Evolutionary conservation across 2,888 invertebrate genomes (phyloP).

Genomic region (Keiferia lycopersicella): DNA sequence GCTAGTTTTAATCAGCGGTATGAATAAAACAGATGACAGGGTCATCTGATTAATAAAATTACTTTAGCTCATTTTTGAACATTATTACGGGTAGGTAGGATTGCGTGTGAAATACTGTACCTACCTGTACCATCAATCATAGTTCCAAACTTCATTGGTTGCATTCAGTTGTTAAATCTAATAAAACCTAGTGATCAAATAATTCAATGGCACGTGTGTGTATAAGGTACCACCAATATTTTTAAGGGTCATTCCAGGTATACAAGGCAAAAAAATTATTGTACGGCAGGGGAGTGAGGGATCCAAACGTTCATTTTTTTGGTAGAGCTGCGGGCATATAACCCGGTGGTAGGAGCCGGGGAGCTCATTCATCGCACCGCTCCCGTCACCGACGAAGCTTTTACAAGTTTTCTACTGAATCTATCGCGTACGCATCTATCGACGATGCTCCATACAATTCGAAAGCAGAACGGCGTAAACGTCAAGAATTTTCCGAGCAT

Average conservation of each 20-base stretch:
- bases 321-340: slow-evolving; percentile 64
- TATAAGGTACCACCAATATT: slow-evolving; percentile 48
- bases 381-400: slow-evolving; percentile 52
- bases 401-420: slow-evolving; percentile 37
- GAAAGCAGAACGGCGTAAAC: slow-evolving; percentile 26
- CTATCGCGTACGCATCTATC: slow-evolving; percentile 40
- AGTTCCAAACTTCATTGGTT: too few species aligned
- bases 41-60: not conserved
- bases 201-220: slow-evolving; percentile 70
- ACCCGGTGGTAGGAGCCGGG: slow-evolving; percentile 51
- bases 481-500: slow-evolving; percentile 38
- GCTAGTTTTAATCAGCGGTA: not conserved
- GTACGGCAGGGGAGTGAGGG: slow-evolving; percentile 60
- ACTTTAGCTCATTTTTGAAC: too few species aligned
- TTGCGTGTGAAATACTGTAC: too few species aligned
- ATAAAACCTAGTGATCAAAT: slow-evolving; percentile 46
- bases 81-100: too few species aligned
- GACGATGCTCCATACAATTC: slow-evolving; percentile 56
- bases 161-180: slow-evolving; percentile 11
- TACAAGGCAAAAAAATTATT: slow-evolving; percentile 53
- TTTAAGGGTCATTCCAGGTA: slow-evolving; percentile 67
- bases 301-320: slow-evolving; percentile 67
- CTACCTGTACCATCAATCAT: too few species aligned
- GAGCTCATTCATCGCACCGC: slow-evolving; percentile 65
- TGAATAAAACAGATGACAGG: not conserved